phyloP scores from a whole-genome alignment of 2,888 invertebrate species.

The Drosophila prolongata region DNA sequence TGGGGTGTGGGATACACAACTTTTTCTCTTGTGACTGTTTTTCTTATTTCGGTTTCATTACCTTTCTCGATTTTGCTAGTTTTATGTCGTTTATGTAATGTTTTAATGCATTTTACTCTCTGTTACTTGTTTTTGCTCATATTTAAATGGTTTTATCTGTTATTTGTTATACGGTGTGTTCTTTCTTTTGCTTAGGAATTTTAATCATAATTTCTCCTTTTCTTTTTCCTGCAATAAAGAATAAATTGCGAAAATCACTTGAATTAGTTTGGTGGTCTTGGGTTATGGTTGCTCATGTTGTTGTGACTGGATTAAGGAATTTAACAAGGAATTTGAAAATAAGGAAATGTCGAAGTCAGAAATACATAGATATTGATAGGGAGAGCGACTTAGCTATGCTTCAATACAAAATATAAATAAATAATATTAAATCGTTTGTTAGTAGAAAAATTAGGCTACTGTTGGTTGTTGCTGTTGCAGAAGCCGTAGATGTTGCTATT shows the following conservation, averaged over 20 bases:
- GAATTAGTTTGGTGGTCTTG: conserved; percentile 32
- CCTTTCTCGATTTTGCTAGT: conserved; percentile 26
- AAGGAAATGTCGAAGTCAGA: conserved; percentile 22
- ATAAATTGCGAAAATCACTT: conserved; percentile 60
- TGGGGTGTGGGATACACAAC: conserved; percentile 29
- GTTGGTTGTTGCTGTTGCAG: conserved; percentile 43
- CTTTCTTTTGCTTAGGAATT: conserved; percentile 67
- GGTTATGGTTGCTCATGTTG: conserved; percentile 25
- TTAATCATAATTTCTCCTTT: conserved; percentile 84
- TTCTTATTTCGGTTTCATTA: conserved; percentile 19
- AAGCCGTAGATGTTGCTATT: conserved; percentile 50
- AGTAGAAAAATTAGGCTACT: conserved; percentile 66
- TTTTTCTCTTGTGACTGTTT: conserved; percentile 26
- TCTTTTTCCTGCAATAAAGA: conserved; percentile 84
- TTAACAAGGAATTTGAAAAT: conserved; percentile 12
- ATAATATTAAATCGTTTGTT: conserved; percentile 25
- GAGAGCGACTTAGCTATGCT: conserved; percentile 33
- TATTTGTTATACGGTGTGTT: conserved; percentile 35
- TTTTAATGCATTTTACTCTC: conserved; percentile 36
- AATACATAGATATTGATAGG: conserved; percentile 22
- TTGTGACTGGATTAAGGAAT: conserved; percentile 19
- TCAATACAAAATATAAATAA: conserved; percentile 28
- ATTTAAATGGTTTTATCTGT: conserved; percentile 47
- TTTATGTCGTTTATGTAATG: conserved; percentile 46
- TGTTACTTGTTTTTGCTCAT: conserved; percentile 38